Evolutionary conservation across 2,797 vertebrate genomes (phyloP).

Genomic region (Agapornis canus): DNA sequence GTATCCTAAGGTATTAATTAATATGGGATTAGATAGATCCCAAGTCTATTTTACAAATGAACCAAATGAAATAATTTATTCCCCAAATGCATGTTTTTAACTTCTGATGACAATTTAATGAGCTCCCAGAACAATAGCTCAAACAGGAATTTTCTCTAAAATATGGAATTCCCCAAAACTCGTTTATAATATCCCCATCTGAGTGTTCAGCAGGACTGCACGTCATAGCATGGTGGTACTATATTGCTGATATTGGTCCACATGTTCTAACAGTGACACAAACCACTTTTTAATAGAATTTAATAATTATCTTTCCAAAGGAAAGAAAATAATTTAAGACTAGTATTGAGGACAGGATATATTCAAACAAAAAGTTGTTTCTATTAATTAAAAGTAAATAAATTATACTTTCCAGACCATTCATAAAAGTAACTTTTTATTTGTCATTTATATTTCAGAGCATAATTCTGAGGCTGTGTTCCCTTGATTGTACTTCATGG

Average conservation of each 20-base stretch:
- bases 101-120: background rate
- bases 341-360: background rate
- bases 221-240: too few species aligned
- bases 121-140: background rate
- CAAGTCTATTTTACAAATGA: background rate
- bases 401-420: background rate
- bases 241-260: background rate
- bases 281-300: background rate
- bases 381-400: background rate
- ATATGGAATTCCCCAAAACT: background rate
- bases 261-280: rapidly evolving
- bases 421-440: background rate
- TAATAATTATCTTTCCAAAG: background rate
- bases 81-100: background rate
- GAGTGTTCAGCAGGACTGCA: too few species aligned
- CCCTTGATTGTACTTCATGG: background rate
- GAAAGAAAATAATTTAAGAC: background rate
- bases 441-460: background rate
- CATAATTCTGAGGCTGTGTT: background rate
- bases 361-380: background rate
- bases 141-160: background rate
- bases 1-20: background rate
- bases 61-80: background rate
- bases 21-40: background rate
- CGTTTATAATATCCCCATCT: background rate